Percentiles rank a stretch among this genome's conserved stretches.
Evolutionary conservation across 2,113 vertebrate genomes (phyloP).

Genomic region (Centropus unirufus): DNA sequence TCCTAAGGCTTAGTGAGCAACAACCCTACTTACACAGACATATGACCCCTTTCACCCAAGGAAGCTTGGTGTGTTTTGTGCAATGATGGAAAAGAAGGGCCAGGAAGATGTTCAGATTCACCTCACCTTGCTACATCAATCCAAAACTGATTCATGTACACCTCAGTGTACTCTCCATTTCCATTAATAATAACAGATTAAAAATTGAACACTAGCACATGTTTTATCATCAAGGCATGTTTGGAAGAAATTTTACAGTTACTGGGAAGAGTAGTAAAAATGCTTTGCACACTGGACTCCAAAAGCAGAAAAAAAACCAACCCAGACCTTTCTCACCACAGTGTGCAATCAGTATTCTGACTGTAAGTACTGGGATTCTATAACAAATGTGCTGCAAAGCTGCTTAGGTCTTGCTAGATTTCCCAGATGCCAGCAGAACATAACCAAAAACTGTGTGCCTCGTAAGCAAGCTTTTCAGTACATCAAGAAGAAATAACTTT

Average conservation of each 20-base stretch:
- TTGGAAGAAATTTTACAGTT: not conserved
- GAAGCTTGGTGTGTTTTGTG: not conserved
- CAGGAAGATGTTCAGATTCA: not conserved
- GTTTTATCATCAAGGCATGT: not conserved
- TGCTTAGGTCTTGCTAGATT: not conserved
- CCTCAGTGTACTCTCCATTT: not conserved
- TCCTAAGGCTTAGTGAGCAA: not conserved
- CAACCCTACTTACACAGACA: accelerated
- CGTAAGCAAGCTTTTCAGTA: not conserved
- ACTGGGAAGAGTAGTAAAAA: not conserved
- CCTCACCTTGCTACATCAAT: not conserved
- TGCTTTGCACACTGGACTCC: not conserved
- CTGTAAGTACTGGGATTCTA: not conserved
- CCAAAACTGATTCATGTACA: not conserved
- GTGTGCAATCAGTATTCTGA: not conserved
- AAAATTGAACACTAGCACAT: not conserved
- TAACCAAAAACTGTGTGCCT: not conserved
- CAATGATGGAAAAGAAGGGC: not conserved
- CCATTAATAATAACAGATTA: not conserved
- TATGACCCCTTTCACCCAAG: accelerated
- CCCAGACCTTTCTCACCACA: not conserved
- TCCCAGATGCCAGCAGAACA: not conserved
- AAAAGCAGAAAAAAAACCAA: not conserved
- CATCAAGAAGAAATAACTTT: not conserved
- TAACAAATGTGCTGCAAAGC: not conserved